Percentiles rank a stretch among this genome's conserved stretches.
Evolutionary conservation across 2,797 vertebrate genomes (phyloP).

Genomic region (Centropyge bicolor): DNA sequence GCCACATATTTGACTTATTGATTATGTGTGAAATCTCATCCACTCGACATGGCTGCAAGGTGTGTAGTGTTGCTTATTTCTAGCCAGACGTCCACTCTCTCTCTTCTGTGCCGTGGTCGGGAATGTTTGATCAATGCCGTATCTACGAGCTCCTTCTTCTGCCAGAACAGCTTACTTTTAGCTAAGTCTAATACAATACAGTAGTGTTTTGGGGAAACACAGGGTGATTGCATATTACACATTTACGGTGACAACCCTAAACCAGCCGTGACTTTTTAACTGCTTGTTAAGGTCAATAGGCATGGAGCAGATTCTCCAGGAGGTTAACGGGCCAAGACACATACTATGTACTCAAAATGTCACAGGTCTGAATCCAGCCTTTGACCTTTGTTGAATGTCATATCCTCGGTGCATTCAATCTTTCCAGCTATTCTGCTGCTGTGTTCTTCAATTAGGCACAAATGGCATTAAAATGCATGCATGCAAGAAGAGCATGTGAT

Average conservation of each 20-base stretch:
- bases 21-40: slow-evolving; percentile 81
- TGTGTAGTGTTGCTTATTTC: slow-evolving; percentile 73
- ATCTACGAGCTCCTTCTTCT: slow-evolving; percentile 30
- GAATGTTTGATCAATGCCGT: slow-evolving; percentile 57
- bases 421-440: slow-evolving; percentile 18
- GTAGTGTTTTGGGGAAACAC: neutral
- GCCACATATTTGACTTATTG: slow-evolving; percentile 75
- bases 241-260: slow-evolving; percentile 40
- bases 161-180: slow-evolving; percentile 38
- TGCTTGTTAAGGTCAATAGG: slow-evolving; percentile 31
- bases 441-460: slow-evolving; percentile 24
- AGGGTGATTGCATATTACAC: slow-evolving; percentile 32
- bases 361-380: slow-evolving; percentile 69
- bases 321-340: slow-evolving; percentile 32
- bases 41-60: slow-evolving; percentile 62
- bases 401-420: slow-evolving; percentile 31
- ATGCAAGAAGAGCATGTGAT: neutral
- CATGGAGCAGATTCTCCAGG: slow-evolving; percentile 16
- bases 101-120: slow-evolving; percentile 30
- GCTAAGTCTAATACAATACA: slow-evolving; percentile 2
- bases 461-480: slow-evolving; percentile 32
- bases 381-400: slow-evolving; percentile 75
- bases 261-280: neutral
- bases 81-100: slow-evolving; percentile 47
- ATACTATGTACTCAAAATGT: slow-evolving; percentile 58